A percentile compares a stretch with the other conserved stretches of the same genome.
phyloP scores from a whole-genome alignment of 2,797 vertebrate species.

The Gambelia wislizenii region DNA sequence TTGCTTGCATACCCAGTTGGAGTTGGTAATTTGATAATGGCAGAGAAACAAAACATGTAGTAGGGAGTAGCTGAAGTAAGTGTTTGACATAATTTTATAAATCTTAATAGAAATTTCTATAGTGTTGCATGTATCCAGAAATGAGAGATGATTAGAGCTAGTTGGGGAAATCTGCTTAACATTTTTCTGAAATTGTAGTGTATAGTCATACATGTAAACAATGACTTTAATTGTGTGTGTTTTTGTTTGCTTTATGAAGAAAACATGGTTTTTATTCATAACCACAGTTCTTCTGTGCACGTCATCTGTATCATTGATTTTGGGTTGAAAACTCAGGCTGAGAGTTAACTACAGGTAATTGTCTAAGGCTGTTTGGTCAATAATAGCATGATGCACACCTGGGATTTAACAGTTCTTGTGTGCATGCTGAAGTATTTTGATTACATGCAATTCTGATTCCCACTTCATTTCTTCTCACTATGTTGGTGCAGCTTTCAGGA shows the following conservation, averaged over 20 bases:
- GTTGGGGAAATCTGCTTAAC: neutral
- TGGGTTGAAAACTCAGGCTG: neutral
- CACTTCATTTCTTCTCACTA: neutral
- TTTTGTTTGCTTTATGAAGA: too few relatives aligned
- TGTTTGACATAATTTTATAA: neutral
- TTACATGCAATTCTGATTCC: neutral
- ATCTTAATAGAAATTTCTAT: neutral
- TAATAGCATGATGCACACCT: neutral
- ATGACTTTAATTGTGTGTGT: neutral
- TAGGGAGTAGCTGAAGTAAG: neutral
- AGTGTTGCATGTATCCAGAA: neutral
- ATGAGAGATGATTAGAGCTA: neutral
- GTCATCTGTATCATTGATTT: neutral
- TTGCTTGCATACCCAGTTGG: neutral
- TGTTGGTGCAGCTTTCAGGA: neutral
- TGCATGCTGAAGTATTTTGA: neutral
- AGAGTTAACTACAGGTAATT: neutral
- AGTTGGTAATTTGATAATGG: neutral
- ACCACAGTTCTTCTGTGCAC: neutral
- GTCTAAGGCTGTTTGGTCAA: neutral
- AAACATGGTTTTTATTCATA: too few relatives aligned
- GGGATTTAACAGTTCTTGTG: neutral
- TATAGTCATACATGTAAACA: neutral
- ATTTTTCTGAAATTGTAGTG: neutral
- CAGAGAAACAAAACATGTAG: constrained; percentile 16